Evolutionary conservation across 2,797 vertebrate species (phyloP), one percentile per base, ranked within the genome.

Genomic region (Steatocranus sp.): DNA sequence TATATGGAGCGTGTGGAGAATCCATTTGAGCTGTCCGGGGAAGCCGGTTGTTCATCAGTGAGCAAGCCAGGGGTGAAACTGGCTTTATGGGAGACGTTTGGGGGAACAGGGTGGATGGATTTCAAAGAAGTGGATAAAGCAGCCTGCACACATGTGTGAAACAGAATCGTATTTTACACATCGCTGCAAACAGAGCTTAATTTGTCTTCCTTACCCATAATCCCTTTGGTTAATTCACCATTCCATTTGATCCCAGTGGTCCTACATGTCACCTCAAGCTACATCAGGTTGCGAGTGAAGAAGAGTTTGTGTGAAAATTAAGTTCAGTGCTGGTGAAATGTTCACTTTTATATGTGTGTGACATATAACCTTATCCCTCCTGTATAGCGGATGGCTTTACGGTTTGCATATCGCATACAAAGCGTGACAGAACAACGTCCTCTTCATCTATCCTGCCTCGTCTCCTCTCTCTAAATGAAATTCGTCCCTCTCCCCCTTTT

Each of bases 161-260:
- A 51, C 83, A 15, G 41, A 89, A 86, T 88, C 83, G 5, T 81
- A 91, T 95, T 94, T 92, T 83, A 91, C 88, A 87, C 91, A 63
- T 73, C 34, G 5, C 81, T 82, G 80, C 89, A 89, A 91, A 89
- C 87, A 87, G 78, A 88, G 81, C 78, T 88, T 88, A 56, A 89
- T 92, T 90, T 93, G 86, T 89, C 88, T 86, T 68, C 78, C 86
- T 80, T 78, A 53, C 77, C 85, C 86, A 79, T 92, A 93, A 93
- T 94, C 92, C 88, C 75, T 85, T 85, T 82, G 82, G 83, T 89
- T 88, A 84, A 91, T 93, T 89, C 61, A 0, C 76, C 80, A 6
- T 90, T 90, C 75, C 73, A 75, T 86, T 85, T 85, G 85, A 91
- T 90, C 87, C 80, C 25, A 76, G 53, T 46, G 53, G 78, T 76